Conservation (phyloP, 2,797 vertebrate species). For the Todus mexicanus region DNA sequence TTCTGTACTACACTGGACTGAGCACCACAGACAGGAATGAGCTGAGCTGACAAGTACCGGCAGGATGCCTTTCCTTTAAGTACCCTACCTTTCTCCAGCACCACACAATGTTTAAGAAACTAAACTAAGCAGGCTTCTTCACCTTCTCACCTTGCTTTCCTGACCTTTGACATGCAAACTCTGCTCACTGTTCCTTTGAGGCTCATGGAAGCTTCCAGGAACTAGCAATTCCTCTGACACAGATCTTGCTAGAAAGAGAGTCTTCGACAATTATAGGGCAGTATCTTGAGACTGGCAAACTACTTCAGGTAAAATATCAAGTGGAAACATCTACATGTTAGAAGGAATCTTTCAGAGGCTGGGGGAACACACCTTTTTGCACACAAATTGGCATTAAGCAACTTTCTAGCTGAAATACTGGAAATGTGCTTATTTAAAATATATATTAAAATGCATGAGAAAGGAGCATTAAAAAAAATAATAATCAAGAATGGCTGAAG, state of each 20-base stretch:
- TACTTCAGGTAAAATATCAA: neutral
- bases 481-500: neutral
- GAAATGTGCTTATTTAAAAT: neutral
- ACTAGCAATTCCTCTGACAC: neutral
- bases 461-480: neutral
- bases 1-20: neutral
- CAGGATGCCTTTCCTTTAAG: neutral
- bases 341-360: neutral
- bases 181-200: neutral
- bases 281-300: neutral
- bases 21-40: accelerated
- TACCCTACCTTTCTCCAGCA: neutral
- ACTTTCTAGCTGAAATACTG: neutral
- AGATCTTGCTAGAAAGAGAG: neutral
- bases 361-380: neutral
- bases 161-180: neutral
- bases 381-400: neutral
- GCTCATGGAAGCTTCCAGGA: neutral
- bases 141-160: neutral
- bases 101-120: too few species aligned
- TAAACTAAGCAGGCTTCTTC: neutral
- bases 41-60: neutral
- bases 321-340: neutral
- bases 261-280: neutral
- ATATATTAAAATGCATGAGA: neutral